Conservation (phyloP, 2,797 vertebrate genomes). For the Amblyraja radiata region DNA sequence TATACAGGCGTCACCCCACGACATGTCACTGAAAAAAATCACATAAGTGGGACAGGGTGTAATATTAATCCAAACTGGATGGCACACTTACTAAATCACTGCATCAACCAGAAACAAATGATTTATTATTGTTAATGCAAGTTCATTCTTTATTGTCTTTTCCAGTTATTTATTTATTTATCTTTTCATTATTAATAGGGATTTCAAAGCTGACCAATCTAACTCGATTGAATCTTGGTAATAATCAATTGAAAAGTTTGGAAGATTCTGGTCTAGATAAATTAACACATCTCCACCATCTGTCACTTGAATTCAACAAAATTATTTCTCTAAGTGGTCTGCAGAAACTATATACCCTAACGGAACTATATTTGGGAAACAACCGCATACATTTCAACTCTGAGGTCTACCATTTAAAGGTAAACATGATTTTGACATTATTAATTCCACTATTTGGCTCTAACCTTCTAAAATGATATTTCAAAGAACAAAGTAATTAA, state of each 20-base stretch:
- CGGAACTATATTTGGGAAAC: conserved; percentile 72
- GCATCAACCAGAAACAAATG: no score
- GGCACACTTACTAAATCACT: no score
- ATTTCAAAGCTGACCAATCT: conserved; percentile 63
- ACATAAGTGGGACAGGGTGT: no score
- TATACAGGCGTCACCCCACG: no score
- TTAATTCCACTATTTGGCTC: neutral
- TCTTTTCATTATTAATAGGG: conserved; percentile 55
- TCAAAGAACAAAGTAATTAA: neutral
- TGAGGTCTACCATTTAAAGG: conserved; percentile 77
- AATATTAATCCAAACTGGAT: neutral
- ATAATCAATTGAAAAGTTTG: conserved; percentile 65
- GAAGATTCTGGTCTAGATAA: conserved; percentile 61
- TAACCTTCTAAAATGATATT: neutral
- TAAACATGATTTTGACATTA: conserved; percentile 43
- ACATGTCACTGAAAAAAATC: no score
- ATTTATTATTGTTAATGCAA: conserved; percentile 20
- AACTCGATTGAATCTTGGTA: conserved; percentile 67
- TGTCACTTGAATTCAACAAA: conserved; percentile 73
- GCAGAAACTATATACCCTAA: conserved; percentile 62
- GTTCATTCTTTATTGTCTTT: neutral
- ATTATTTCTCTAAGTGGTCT: conserved; percentile 67
- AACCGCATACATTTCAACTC: conserved; percentile 69
- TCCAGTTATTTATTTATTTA: neutral
- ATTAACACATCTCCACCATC: conserved; percentile 65